phyloP scores from a whole-genome alignment of 1,140 invertebrate genomes.

The Bombus huntii region DNA sequence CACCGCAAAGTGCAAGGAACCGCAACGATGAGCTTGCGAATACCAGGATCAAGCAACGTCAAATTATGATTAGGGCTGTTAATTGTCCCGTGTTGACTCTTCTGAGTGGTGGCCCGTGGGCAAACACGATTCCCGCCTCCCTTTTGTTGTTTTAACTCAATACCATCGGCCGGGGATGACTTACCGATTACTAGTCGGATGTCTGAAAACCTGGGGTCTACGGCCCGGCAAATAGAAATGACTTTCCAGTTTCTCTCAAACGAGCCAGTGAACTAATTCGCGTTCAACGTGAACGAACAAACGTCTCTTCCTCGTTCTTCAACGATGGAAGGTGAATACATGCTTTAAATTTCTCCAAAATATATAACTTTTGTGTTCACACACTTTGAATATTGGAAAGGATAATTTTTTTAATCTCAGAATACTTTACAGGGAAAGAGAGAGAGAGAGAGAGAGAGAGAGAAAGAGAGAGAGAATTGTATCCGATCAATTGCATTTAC shows the following conservation, averaged over 20 bases:
- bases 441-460: too few relatives aligned
- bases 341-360: too few relatives aligned
- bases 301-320: background rate
- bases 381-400: too few relatives aligned
- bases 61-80: constrained; percentile 74
- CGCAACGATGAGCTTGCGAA: constrained; percentile 58
- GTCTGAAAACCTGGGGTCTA: constrained; percentile 58
- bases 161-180: constrained; percentile 69
- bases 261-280: constrained; percentile 27
- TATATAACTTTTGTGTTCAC: too few relatives aligned
- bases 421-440: too few relatives aligned
- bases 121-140: constrained; percentile 69
- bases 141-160: constrained; percentile 73
- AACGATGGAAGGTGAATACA: background rate
- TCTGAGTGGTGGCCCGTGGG: constrained; percentile 70
- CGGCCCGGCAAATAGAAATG: constrained; percentile 65
- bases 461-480: too few relatives aligned
- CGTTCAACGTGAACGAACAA: background rate
- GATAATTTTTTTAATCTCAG: too few relatives aligned
- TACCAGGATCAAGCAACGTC: constrained; percentile 68
- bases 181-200: constrained; percentile 70
- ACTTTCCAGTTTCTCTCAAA: constrained; percentile 68
- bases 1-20: constrained; percentile 22
- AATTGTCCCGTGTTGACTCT: constrained; percentile 75
- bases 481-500: too few relatives aligned